Evolutionary conservation across 2,888 invertebrate genomes (phyloP).

Genomic region (Thera britannica): DNA sequence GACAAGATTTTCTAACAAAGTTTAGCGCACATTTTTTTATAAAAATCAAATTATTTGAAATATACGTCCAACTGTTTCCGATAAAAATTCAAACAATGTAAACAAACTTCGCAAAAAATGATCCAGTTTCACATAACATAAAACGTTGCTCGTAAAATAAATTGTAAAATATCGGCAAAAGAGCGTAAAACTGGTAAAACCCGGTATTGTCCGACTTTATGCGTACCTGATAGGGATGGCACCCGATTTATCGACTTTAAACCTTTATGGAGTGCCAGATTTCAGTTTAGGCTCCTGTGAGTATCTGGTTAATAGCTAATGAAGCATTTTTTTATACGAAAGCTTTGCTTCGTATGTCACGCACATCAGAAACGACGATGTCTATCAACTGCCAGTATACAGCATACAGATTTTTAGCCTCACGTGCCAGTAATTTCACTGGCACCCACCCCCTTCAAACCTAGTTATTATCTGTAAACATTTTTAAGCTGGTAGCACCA

Average conservation of each 20-base stretch:
- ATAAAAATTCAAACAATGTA: constrained; percentile 8
- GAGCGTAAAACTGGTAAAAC: constrained; percentile 54
- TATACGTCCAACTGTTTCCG: neutral
- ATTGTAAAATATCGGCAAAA: constrained; percentile 34
- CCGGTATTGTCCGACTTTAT: constrained; percentile 67
- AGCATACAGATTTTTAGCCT: too few species aligned
- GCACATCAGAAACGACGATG: too few species aligned
- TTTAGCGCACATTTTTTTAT: neutral
- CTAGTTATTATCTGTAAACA: neutral
- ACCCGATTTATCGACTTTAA: constrained; percentile 75
- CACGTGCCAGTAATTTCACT: too few species aligned
- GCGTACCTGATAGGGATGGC: constrained; percentile 57
- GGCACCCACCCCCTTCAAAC: too few species aligned
- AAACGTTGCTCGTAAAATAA: constrained; percentile 34
- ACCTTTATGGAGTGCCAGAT: constrained; percentile 70
- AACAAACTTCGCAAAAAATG: constrained; percentile 15
- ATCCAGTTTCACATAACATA: constrained; percentile 20
- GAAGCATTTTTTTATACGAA: neutral
- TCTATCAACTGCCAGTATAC: too few species aligned
- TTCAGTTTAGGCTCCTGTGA: constrained; percentile 58
- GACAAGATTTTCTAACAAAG: neutral
- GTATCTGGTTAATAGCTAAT: constrained; percentile 4
- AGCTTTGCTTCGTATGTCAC: too few species aligned
- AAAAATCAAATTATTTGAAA: neutral
- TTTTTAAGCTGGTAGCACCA: neutral